Conservation (phyloP, 2,797 vertebrate species). For the Nannoperca obscura region DNA sequence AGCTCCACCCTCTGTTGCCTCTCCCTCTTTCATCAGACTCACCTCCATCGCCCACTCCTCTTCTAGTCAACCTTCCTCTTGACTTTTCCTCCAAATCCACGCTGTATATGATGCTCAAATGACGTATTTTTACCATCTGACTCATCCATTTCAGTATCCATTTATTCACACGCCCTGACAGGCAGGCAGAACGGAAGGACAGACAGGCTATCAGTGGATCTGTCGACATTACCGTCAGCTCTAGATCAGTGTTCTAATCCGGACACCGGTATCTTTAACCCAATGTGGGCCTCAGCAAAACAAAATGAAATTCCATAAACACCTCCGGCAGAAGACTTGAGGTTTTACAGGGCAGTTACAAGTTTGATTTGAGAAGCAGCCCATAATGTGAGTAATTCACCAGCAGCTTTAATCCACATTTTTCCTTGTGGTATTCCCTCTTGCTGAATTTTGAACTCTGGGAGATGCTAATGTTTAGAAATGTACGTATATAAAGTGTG, state of each 20-base stretch:
- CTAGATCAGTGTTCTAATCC: slow-evolving; percentile 7
- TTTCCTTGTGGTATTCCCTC: background rate
- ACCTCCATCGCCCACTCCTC: background rate
- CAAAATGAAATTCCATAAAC: background rate
- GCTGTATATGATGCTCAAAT: slow-evolving; percentile 15
- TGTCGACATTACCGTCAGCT: background rate
- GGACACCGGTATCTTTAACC: background rate
- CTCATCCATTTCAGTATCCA: slow-evolving; percentile 22
- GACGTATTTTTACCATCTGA: slow-evolving; percentile 13
- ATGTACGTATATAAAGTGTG: background rate
- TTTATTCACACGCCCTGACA: slow-evolving; percentile 19
- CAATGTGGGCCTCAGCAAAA: background rate
- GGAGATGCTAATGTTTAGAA: background rate
- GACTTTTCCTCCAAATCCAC: slow-evolving; percentile 15
- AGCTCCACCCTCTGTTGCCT: background rate
- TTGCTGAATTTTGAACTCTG: background rate
- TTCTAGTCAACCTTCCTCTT: background rate
- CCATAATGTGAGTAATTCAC: background rate
- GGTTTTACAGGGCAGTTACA: background rate
- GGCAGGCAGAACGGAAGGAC: slow-evolving; percentile 7
- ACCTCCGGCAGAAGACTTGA: background rate
- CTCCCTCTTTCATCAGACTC: background rate
- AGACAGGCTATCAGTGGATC: slow-evolving; percentile 1
- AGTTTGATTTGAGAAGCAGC: background rate
- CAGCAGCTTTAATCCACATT: background rate